Base-by-base conservation (phyloP, 2,113 vertebrate species). In the Oriolus oriolus region DNA sequence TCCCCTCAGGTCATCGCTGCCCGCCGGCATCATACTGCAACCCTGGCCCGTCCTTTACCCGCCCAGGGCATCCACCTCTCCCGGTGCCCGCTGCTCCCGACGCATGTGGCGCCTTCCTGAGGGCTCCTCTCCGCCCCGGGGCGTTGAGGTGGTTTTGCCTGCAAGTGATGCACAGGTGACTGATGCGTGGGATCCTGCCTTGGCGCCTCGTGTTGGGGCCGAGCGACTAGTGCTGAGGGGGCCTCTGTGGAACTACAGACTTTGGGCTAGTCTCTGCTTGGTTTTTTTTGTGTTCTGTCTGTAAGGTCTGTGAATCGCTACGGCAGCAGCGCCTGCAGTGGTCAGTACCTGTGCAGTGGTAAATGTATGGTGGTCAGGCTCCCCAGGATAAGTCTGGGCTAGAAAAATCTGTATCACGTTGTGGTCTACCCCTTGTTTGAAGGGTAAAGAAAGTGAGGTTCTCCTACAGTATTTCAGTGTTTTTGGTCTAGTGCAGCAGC, bases 271-370 rank as follows among this genome's bases (percentile, higher is more conserved):
- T 20, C 53, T 6, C 11, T 45, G 8, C 22, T 31, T 20, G 3
- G 2, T n/a, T 49, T 78, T 31, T 41, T 64, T 16, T 14, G 9
- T 20, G 5, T 22, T 26, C 2, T 16, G 5, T 9, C 4, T 1
- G 0, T 17, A 0, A 33, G 6, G 1, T 39, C 10, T 9, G 2
- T 12, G 26, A 54, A 20, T 24, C 0, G 0, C 45, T 2, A 1
- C 6, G 27, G 22, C 17, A 31, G 59, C 8, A 16, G 23, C 4
- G 21, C 24, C 45, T 63, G 57, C 11, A 13, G 45, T 3, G 14
- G 24, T 63, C 57, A 8, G 8, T 70, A 24, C 4, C 33, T 19
- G 39, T 24, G 30, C 14, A 4, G 5, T 59, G 15, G 14, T 14
- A 31, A 28, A 6, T 1, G 3, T 13, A 0, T 15, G 24, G 19